Evolutionary conservation across 2,888 invertebrate genomes (phyloP), one percentile per base, ranked within the genome.

Genomic region (Sarcophaga subvicina): DNA sequence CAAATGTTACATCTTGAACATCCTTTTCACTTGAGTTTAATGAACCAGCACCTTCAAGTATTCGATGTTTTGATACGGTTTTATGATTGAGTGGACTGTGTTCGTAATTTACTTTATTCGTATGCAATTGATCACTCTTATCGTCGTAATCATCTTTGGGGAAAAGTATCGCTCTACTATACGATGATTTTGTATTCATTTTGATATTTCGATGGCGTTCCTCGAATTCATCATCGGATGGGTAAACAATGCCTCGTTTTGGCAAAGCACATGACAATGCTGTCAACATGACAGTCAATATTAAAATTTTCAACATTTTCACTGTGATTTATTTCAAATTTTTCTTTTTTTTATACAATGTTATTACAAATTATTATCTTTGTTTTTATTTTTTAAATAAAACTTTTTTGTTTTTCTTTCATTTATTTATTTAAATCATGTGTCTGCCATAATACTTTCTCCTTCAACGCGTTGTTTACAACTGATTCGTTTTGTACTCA

Each of bases 111-210:
- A 14, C 64, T n/a, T 17, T 45, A n/a, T 49, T 76, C 22, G 47
- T 49, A 20, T 4, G n/a, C 8, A 70, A 20, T 54, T 14, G 20
- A 45, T 82, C 54, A 69, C 5, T 4, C 25, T 54, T 14, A 14
- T 81, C 71, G 60, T 85, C 67, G 1, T 66, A 67, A 78, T 73
- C 71, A 12, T 85, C 75, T 75, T 64, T 22, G 14, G 82, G 73
- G 71, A 62, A 79, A 0, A 75, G 1, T 11, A 79, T 66, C 2
- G 47, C 8, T 45, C 37, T 73, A 6, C 8, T 4, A 10, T 49
- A 4, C 2, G 37, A 60, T 37, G 45, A n/a, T 10, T 8, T 22
- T 37, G 25, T 37, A 60, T 59, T 12, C 12, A 59, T 14, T 54
- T 76, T 72, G 12, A 47, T 10, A 49, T 17, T 49, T 63, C n/a